A percentile compares a stretch with the other conserved stretches of the same genome.
These are phyloP conservation scores for Stenchaetothrips biformis DNA, from an alignment of 2,888 invertebrate species.

Conservation along the genomic window DNA sequence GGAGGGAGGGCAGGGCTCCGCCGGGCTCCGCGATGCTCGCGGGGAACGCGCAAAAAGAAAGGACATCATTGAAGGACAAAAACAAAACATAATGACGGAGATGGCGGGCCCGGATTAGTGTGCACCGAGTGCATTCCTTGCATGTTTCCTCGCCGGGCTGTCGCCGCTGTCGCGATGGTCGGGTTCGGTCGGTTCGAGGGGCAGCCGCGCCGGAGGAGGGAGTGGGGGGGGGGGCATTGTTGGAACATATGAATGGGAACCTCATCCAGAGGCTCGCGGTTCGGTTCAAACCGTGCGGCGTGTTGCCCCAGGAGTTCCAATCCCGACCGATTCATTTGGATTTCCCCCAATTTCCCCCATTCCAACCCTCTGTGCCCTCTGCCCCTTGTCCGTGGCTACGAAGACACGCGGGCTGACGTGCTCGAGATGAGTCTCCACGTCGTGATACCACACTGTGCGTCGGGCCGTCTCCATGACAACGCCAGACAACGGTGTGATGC, in stretches of 20 bases:
- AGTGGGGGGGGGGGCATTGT: background rate
- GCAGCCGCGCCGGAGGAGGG: background rate
- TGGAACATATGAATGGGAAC: background rate
- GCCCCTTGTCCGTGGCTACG: no score
- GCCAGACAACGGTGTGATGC: no score
- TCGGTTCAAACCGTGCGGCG: background rate
- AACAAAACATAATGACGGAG: slow-evolving; percentile 12
- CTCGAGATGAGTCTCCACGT: no score
- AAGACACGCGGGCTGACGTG: no score
- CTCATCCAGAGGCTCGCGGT: background rate
- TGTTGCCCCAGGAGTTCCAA: background rate
- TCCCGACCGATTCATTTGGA: no score
- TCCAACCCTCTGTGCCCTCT: no score
- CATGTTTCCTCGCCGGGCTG: slow-evolving; percentile 4
- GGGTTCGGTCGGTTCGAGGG: background rate
- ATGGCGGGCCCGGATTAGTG: background rate
- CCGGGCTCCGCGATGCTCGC: background rate
- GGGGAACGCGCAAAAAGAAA: background rate
- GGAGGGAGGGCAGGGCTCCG: background rate
- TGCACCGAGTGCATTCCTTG: background rate
- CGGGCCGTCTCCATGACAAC: no score
- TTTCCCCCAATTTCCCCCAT: no score
- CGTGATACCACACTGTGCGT: no score
- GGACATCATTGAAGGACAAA: background rate
- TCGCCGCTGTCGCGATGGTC: background rate